Evolutionary conservation across 1,140 invertebrate genomes (phyloP).

Genomic region (Lordiphosa collinella): DNA sequence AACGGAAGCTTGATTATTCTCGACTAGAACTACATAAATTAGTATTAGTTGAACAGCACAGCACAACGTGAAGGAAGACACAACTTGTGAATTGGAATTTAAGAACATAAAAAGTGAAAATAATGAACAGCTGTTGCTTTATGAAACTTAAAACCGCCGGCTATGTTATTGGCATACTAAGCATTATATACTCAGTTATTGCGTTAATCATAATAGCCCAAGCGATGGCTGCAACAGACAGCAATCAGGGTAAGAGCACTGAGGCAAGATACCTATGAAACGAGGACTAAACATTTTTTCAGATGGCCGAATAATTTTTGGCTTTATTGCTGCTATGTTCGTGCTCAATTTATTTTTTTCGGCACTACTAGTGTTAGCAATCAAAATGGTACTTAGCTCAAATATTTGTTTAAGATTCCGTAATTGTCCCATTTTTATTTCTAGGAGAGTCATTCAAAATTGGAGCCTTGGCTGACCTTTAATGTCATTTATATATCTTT

Average conservation of each 20-base stretch:
- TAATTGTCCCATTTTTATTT: too few relatives aligned
- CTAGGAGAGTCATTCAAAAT: conserved; percentile 31
- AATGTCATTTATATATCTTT: conserved; percentile 8
- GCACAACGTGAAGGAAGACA: too few relatives aligned
- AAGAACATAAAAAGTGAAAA: background rate
- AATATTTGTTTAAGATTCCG: too few relatives aligned
- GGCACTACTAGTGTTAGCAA: too few relatives aligned
- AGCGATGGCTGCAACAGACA: too few relatives aligned
- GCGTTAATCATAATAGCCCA: background rate
- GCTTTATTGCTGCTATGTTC: background rate
- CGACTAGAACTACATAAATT: background rate
- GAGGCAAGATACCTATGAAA: too few relatives aligned
- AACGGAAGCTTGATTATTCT: too few relatives aligned
- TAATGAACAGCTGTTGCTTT: background rate
- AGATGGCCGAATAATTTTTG: background rate
- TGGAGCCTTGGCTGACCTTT: conserved; percentile 38
- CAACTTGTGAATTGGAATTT: too few relatives aligned
- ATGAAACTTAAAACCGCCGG: background rate
- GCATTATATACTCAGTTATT: background rate
- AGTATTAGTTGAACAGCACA: background rate
- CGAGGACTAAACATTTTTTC: background rate
- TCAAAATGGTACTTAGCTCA: too few relatives aligned
- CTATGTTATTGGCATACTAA: background rate
- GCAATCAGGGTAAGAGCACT: background rate
- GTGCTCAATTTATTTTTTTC: background rate